Evolutionary conservation across 2,888 invertebrate species (phyloP).

Genomic region (Oscheius onirici): DNA sequence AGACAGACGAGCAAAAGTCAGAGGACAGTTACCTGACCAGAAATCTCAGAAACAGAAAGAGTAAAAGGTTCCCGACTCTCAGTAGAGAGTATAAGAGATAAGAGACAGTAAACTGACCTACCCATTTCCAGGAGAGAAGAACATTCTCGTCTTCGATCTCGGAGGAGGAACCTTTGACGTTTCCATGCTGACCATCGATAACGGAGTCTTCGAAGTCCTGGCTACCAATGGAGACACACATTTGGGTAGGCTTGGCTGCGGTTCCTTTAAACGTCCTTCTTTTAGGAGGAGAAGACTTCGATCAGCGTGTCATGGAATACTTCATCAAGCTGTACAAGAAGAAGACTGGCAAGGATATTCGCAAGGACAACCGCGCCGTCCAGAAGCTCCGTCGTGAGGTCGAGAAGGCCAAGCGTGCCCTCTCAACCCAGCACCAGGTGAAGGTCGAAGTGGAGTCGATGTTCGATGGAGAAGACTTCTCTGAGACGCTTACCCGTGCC

Average conservation of each 20-base stretch:
- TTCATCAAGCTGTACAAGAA: constrained; percentile 85
- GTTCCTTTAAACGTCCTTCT: too few species aligned
- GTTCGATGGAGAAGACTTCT: constrained; percentile 97
- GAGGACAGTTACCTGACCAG: too few species aligned
- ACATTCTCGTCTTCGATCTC: constrained; percentile 96
- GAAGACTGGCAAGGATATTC: constrained; percentile 73
- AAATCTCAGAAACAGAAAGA: too few species aligned
- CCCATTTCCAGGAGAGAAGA: constrained; percentile 79
- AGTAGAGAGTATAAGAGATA: neutral
- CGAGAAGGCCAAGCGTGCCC: constrained; percentile 77
- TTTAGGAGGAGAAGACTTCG: constrained; percentile 95
- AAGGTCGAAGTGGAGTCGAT: constrained; percentile 95
- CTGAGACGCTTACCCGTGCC: constrained; percentile 94
- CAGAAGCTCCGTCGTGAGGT: constrained; percentile 73
- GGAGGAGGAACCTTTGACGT: constrained; percentile 99
- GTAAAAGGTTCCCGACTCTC: too few species aligned
- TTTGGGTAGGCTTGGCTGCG: too few species aligned
- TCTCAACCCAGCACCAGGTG: constrained; percentile 86
- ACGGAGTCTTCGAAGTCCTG: constrained; percentile 90
- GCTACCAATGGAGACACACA: constrained; percentile 68
- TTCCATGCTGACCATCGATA: constrained; percentile 96
- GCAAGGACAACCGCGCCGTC: constrained; percentile 72
- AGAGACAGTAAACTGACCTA: neutral
- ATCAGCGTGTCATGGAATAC: constrained; percentile 79
- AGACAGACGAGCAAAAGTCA: too few species aligned